Evolutionary conservation across 2,113 vertebrate species (phyloP), one percentile per base, ranked within the genome.

Genomic region (Oreamnos americanus): DNA sequence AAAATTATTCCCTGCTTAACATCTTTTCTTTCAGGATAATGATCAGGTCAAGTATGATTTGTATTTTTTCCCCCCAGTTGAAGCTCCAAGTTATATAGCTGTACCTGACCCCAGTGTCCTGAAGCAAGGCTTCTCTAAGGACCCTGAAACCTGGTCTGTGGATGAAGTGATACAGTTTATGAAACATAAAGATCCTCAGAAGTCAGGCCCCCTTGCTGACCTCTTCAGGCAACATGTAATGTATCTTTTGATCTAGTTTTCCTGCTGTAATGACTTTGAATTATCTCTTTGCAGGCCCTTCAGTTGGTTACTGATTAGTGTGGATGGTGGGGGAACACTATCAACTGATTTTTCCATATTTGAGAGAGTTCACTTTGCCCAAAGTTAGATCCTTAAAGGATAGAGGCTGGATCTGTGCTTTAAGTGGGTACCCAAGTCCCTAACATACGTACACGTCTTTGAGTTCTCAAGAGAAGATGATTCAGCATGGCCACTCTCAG

Each of bases 141-240:
- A 99, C 98, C 99, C 99, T 60, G 99, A 99, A 17, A 99, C 98
- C 96, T 99, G 99, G 99, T 99, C 99, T 96, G 99, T 99, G 96
- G 99, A 99, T 93, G 99, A 99, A 99, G 99, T 99, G 87, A 99
- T 99, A 98, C 99, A 98, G 98, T 99, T 99, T 97, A 99, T 99
- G 98, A 99, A 99, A 98, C 99, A 99, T 93, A 99, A 99, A 39
- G 99, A 99, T 98, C 99, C 99, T 79, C 98, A 99, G 12, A 99
- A 99, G 2, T 98, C 99, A 96, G 99, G 99, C 43, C 99, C 99
- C n/a, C 99, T 99, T 9, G 99, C 99, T 0, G 99, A 99, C 90
- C 99, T 99, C 64, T 99, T 99, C 98, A 99, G 99, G 95, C 99
- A 99, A 99, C 99, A 99, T 84, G 99, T 99, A 99, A 98, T 99